A percentile compares a stretch with the other conserved stretches of the same genome.
Conservation (phyloP, 1,140 invertebrate species). For the Cherax quadricarinatus region DNA sequence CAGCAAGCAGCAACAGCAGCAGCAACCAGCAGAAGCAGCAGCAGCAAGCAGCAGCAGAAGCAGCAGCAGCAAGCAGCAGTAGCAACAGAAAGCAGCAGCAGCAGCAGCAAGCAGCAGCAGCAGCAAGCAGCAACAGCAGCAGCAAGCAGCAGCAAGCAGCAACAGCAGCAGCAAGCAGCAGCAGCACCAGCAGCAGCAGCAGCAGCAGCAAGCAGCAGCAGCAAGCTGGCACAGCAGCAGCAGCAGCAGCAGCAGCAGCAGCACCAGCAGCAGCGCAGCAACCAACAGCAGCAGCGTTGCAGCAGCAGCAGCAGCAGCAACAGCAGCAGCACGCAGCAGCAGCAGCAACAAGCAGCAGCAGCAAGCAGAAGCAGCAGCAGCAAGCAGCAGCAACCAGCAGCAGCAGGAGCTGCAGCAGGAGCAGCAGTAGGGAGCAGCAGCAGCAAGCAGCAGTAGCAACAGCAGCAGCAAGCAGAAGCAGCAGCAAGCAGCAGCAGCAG, state of each 20-base stretch:
- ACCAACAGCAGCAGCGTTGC: too few relatives aligned
- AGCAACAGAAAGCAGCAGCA: background rate
- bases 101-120: background rate
- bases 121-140: background rate
- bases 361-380: background rate
- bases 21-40: background rate
- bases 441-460: too few relatives aligned
- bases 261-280: background rate
- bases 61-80: background rate
- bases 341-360: constrained; percentile 2
- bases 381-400: background rate
- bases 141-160: background rate
- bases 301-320: too few relatives aligned
- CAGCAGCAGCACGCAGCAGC: background rate
- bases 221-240: too few relatives aligned
- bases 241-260: too few relatives aligned
- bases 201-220: too few relatives aligned
- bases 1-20: too few relatives aligned
- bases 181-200: too few relatives aligned
- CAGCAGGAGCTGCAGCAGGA: background rate
- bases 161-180: too few relatives aligned
- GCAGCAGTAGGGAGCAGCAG: background rate
- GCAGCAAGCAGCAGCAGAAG: background rate
- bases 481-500: too few relatives aligned
- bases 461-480: too few relatives aligned